Conservation (phyloP, 2,888 invertebrate genomes). For the Agriopis aurantiaria region DNA sequence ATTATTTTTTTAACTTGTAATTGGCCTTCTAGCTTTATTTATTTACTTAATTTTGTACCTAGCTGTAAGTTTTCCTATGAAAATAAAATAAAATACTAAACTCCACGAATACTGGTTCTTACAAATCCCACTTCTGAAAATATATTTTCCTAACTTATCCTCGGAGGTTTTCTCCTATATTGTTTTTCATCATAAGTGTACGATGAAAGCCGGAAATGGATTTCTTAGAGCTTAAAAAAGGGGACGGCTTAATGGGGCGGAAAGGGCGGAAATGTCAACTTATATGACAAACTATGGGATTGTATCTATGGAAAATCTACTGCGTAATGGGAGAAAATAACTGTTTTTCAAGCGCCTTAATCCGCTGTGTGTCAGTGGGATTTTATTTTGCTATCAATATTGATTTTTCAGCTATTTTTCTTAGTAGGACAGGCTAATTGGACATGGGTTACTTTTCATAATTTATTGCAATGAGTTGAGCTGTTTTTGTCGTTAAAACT, state of each 20-base stretch:
- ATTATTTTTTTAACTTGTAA: too few species aligned
- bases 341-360: neutral
- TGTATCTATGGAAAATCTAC: conserved; percentile 14
- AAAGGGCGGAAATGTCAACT: conserved; percentile 20
- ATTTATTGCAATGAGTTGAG: too few species aligned
- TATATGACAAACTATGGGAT: conserved; percentile 23
- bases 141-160: conserved; percentile 5
- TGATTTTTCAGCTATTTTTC: too few species aligned
- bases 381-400: too few species aligned
- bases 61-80: too few species aligned
- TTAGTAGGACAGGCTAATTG: too few species aligned
- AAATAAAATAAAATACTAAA: too few species aligned
- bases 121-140: neutral
- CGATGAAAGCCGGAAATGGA: conserved; percentile 19
- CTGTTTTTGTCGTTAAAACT: too few species aligned
- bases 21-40: too few species aligned
- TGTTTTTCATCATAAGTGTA: conserved; percentile 19
- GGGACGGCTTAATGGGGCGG: conserved; percentile 18
- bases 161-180: conserved; percentile 15
- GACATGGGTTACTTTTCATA: too few species aligned
- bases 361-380: neutral
- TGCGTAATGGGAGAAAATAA: neutral
- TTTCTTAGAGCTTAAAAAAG: conserved; percentile 21
- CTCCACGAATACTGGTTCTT: neutral
- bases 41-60: too few species aligned